These are phyloP conservation scores for Neopelma chrysocephalum DNA, from an alignment of 2,797 vertebrate species.

Conservation along the genomic window DNA sequence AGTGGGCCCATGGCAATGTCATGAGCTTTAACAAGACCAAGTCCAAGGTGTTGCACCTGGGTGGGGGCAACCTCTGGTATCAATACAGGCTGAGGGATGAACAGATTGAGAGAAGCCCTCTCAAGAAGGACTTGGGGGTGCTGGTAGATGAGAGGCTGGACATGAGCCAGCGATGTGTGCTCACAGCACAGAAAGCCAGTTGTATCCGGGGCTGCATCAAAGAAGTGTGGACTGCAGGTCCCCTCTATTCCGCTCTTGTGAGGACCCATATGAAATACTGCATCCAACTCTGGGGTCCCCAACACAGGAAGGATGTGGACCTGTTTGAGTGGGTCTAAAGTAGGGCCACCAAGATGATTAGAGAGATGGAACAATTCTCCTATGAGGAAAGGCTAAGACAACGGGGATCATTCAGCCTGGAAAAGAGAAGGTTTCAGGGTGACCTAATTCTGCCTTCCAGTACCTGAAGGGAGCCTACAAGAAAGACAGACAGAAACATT, in stretches of 20 bases:
- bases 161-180: background rate
- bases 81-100: background rate
- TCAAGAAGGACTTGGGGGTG: background rate
- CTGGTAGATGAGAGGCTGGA: background rate
- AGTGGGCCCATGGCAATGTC: background rate
- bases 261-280: background rate
- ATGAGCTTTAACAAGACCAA: background rate
- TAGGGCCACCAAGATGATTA: background rate
- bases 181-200: background rate
- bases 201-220: background rate
- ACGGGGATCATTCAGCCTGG: background rate
- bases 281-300: background rate
- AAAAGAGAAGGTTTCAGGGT: background rate
- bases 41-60: background rate
- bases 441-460: background rate
- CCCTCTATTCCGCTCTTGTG: background rate
- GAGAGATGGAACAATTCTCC: background rate
- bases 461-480: background rate
- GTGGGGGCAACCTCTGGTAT: background rate
- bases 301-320: background rate
- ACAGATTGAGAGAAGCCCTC: background rate
- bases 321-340: background rate
- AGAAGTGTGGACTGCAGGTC: rapidly evolving
- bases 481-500: background rate
- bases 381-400: background rate